Percentiles rank a stretch among this genome's conserved stretches.
These are phyloP conservation scores for Heliconius ismenius DNA, from an alignment of 2,888 invertebrate genomes.

Conservation along the genomic window DNA sequence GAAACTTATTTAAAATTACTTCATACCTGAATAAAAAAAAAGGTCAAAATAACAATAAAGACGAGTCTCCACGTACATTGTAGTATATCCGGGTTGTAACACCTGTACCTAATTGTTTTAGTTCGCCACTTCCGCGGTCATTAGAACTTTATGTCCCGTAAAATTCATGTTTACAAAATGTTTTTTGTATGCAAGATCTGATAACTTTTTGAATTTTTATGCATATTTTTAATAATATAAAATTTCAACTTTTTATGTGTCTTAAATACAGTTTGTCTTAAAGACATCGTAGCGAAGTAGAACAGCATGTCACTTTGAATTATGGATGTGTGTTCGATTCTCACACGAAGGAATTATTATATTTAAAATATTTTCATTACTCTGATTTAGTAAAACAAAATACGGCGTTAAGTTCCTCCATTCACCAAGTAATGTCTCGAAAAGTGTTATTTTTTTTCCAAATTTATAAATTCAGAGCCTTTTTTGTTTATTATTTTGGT, in stretches of 20 bases:
- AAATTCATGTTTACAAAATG: conserved; percentile 21
- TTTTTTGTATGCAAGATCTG: background rate
- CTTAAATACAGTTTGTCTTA: no score
- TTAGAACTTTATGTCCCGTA: conserved; percentile 26
- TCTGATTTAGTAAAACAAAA: background rate
- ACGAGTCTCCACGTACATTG: background rate
- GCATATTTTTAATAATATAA: background rate
- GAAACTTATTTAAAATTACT: no score
- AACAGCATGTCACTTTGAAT: no score
- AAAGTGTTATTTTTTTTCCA: no score
- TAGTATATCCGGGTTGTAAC: conserved; percentile 23
- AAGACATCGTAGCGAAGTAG: no score
- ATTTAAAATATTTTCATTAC: background rate
- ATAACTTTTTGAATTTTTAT: background rate
- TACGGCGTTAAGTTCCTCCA: background rate
- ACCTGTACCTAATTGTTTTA: conserved; percentile 17
- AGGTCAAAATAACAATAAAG: background rate
- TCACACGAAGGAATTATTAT: background rate
- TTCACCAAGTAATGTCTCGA: background rate
- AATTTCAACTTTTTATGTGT: background rate
- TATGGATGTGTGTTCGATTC: background rate
- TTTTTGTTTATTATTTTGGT: no score
- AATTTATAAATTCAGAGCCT: no score
- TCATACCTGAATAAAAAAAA: no score
- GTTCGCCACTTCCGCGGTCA: conserved; percentile 7